Percentiles rank a stretch among this genome's conserved stretches.
Conservation (phyloP, 2,113 vertebrate genomes). For the Catagonus wagneri region DNA sequence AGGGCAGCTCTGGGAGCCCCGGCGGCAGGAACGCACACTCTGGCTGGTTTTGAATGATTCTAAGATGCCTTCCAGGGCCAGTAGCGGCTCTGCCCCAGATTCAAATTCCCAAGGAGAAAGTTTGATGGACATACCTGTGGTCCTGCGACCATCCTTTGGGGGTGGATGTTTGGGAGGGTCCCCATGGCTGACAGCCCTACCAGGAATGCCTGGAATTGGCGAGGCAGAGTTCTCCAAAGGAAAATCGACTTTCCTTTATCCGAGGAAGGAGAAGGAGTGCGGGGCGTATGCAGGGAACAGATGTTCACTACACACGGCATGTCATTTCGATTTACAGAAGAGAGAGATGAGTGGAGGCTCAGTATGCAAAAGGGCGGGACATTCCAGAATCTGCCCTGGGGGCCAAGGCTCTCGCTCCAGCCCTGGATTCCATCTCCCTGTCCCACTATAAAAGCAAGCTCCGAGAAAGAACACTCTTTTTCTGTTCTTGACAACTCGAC, state of each 20-base stretch:
- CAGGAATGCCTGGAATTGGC: slow-evolving; percentile 40
- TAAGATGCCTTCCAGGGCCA: neutral
- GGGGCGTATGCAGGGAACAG: slow-evolving; percentile 58
- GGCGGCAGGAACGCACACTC: neutral
- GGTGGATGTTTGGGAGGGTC: neutral
- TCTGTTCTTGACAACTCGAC: slow-evolving; percentile 79
- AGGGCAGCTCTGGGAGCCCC: neutral
- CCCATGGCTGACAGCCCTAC: neutral
- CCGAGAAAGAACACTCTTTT: slow-evolving; percentile 62
- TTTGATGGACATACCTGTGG: neutral
- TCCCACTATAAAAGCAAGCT: slow-evolving; percentile 57
- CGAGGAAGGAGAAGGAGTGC: slow-evolving; percentile 1
- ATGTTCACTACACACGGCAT: slow-evolving; percentile 65
- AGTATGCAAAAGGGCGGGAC: slow-evolving; percentile 68
- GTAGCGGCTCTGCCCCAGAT: neutral
- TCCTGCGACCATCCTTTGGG: neutral
- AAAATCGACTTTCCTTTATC: slow-evolving; percentile 52
- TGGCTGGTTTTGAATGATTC: neutral
- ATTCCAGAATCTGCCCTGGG: slow-evolving; percentile 50
- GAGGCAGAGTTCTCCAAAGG: slow-evolving; percentile 14
- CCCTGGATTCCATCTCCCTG: slow-evolving; percentile 41
- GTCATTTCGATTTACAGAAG: slow-evolving; percentile 56
- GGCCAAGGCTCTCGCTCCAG: slow-evolving; percentile 57
- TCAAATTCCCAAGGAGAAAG: neutral
- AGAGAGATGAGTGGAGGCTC: slow-evolving; percentile 2